Evolutionary conservation across 2,113 vertebrate genomes (phyloP).

Genomic region (Elgaria multicarinata): DNA sequence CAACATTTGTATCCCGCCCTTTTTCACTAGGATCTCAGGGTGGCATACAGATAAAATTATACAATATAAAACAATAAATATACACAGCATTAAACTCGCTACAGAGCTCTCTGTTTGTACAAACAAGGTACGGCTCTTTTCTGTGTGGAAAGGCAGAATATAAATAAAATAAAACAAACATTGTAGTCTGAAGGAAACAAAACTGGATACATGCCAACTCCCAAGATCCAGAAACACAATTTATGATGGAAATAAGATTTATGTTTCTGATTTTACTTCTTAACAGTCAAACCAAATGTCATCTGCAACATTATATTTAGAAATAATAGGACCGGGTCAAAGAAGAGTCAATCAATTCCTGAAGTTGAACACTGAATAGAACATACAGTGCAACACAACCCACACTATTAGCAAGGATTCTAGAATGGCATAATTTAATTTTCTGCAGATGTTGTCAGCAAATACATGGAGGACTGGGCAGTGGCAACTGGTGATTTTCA

Average conservation of each 20-base stretch:
- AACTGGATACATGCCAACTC: neutral
- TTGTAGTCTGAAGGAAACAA: neutral
- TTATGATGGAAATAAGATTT: neutral
- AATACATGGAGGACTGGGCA: neutral
- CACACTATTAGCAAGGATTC: neutral
- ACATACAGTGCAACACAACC: neutral
- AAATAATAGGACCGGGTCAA: neutral
- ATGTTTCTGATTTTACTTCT: neutral
- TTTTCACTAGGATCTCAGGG: too few species aligned
- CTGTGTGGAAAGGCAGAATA: neutral
- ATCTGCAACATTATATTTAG: neutral
- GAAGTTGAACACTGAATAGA: neutral
- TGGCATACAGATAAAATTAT: too few species aligned
- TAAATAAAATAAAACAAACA: too few species aligned
- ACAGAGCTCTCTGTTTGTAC: fast-evolving
- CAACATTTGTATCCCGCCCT: too few species aligned
- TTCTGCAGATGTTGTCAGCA: neutral
- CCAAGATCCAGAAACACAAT: neutral
- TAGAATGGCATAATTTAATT: neutral
- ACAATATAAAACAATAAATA: too few species aligned
- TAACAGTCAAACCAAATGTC: neutral
- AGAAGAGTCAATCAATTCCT: neutral
- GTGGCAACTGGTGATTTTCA: neutral
- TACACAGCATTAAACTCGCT: fast-evolving
- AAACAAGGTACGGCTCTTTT: neutral